Evolutionary conservation across 1,140 invertebrate species (phyloP).

Genomic region (Diorhabda sublineata): DNA sequence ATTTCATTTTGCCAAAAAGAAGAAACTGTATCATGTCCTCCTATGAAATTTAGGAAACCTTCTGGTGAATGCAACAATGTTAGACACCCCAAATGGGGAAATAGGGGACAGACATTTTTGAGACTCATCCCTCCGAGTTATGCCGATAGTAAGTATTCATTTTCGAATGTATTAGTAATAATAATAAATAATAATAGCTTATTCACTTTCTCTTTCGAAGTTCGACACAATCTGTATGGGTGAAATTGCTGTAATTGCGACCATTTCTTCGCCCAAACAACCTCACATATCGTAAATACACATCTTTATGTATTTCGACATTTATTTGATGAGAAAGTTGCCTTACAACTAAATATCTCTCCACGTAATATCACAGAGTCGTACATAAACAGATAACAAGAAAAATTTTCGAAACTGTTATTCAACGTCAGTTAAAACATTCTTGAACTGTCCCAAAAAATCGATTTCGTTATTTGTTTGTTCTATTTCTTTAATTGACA

Average conservation of each 20-base stretch:
- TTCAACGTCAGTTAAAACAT: too few relatives aligned
- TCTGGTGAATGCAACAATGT: slow-evolving; percentile 95
- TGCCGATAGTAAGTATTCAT: slow-evolving; percentile 66
- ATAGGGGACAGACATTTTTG: slow-evolving; percentile 76
- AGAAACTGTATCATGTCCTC: slow-evolving; percentile 54
- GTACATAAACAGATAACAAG: too few relatives aligned
- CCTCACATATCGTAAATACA: background rate
- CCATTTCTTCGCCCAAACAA: background rate
- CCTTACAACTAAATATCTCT: too few relatives aligned
- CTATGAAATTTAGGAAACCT: slow-evolving; percentile 74
- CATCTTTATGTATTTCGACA: background rate
- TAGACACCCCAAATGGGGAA: slow-evolving; percentile 82
- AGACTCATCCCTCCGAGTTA: slow-evolving; percentile 77
- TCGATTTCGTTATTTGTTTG: too few relatives aligned
- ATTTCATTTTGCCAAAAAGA: slow-evolving; percentile 21
- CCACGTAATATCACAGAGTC: too few relatives aligned
- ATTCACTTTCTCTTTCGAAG: slow-evolving; percentile 1
- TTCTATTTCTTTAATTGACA: too few relatives aligned
- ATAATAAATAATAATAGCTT: background rate
- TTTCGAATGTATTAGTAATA: background rate
- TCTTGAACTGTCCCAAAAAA: too few relatives aligned
- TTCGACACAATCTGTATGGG: background rate
- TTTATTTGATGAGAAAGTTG: background rate
- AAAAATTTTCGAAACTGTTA: too few relatives aligned
- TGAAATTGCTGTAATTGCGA: background rate